Conservation (phyloP, 2,797 vertebrate genomes). For the Manis pentadactyla region DNA sequence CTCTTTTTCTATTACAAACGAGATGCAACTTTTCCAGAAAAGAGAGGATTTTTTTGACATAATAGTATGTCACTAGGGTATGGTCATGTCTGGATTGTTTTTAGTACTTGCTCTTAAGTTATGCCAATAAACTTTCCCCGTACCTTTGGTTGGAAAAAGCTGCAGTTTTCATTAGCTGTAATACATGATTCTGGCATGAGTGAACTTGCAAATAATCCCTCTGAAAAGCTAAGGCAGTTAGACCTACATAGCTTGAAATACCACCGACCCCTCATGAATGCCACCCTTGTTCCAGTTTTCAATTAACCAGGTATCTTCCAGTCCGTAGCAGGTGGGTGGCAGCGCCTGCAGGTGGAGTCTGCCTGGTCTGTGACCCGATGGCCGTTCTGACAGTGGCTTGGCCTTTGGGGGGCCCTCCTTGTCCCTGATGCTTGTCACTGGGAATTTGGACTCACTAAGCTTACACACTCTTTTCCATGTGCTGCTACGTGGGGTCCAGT, state of each 20-base stretch:
- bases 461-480: not conserved
- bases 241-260: constrained; percentile 35
- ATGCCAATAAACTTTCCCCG: not conserved
- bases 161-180: not conserved
- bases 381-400: not conserved
- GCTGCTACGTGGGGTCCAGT: not conserved
- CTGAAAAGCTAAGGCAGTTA: constrained; percentile 39
- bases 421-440: rapidly evolving
- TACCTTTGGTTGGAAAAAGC: not conserved
- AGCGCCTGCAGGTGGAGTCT: constrained; percentile 45
- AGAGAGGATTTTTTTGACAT: not conserved
- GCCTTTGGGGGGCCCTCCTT: not conserved
- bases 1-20: not conserved
- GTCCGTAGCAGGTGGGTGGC: constrained; percentile 43
- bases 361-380: not conserved
- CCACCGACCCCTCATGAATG: constrained; percentile 51
- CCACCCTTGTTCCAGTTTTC: constrained; percentile 65
- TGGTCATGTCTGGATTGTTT: not conserved
- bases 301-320: constrained; percentile 75
- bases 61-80: not conserved
- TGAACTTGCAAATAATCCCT: constrained; percentile 44
- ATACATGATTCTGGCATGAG: constrained; percentile 44
- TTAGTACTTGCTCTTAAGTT: constrained; percentile 9
- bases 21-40: constrained; percentile 62
- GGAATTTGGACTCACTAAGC: not conserved